A percentile compares a stretch with the other conserved stretches of the same genome.
Evolutionary conservation across 2,113 vertebrate species (phyloP).

Genomic region (Addax nasomaculatus): DNA sequence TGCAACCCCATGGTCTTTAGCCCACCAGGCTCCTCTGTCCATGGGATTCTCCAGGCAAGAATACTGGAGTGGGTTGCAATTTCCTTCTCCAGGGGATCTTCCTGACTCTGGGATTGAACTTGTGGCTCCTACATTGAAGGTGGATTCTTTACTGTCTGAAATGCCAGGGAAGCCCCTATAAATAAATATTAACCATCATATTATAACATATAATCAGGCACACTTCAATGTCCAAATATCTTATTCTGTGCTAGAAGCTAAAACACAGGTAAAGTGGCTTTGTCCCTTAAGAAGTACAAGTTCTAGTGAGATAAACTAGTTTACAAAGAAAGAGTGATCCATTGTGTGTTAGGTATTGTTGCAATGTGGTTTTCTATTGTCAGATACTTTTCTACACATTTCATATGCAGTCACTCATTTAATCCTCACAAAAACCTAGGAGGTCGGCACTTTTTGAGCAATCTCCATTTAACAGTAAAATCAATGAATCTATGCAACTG

Average conservation of each 20-base stretch:
- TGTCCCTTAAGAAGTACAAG: neutral
- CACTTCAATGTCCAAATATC: neutral
- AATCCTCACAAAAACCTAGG: neutral
- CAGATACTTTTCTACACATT: neutral
- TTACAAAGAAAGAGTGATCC: neutral
- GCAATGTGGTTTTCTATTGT: rapidly evolving
- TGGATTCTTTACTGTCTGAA: neutral
- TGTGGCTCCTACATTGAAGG: neutral
- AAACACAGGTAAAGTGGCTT: neutral
- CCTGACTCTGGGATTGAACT: rapidly evolving
- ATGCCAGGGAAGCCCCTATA: neutral
- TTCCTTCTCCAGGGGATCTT: neutral
- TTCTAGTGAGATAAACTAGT: neutral
- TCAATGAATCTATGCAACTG: neutral
- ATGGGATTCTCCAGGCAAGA: neutral
- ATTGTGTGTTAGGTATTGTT: rapidly evolving
- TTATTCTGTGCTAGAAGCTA: neutral
- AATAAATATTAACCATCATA: neutral
- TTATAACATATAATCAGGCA: neutral
- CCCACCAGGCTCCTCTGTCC: neutral
- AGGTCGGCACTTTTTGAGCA: neutral
- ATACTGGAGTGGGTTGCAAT: neutral
- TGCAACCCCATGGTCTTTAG: neutral
- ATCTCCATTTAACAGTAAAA: neutral
- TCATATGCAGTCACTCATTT: neutral